phyloP scores from a whole-genome alignment of 2,797 vertebrate species.

The Capromys pilorides region DNA sequence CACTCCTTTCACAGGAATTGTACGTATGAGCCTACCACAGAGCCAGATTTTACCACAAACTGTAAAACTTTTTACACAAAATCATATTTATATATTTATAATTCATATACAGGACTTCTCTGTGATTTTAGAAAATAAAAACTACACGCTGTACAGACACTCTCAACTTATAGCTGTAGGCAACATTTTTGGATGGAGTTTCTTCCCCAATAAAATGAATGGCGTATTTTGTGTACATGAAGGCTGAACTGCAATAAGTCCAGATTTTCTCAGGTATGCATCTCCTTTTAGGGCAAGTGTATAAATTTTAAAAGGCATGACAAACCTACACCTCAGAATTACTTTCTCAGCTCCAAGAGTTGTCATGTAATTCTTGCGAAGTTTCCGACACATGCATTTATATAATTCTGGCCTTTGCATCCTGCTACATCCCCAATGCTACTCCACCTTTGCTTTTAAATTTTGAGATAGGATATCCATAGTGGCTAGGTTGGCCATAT shows the following conservation, averaged over 20 bases:
- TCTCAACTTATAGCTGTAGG: constrained; percentile 89
- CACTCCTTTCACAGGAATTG: constrained; percentile 92
- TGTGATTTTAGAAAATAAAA: constrained; percentile 91
- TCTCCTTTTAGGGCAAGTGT: constrained; percentile 84
- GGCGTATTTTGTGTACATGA: constrained; percentile 88
- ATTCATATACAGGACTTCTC: constrained; percentile 95
- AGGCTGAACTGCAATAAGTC: constrained; percentile 87
- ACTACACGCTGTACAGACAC: constrained; percentile 91
- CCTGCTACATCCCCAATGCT: neutral
- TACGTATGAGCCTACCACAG: constrained; percentile 88
- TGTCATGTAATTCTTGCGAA: constrained; percentile 71
- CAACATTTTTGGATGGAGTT: constrained; percentile 90
- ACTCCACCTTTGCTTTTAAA: neutral
- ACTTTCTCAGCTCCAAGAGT: constrained; percentile 76
- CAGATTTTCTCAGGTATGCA: constrained; percentile 80
- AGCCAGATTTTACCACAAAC: constrained; percentile 91
- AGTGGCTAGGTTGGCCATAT: neutral
- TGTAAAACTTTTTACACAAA: constrained; percentile 95
- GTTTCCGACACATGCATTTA: constrained; percentile 82
- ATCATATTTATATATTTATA: constrained; percentile 96
- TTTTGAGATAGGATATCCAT: neutral
- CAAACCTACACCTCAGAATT: constrained; percentile 77
- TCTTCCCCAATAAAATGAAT: constrained; percentile 86
- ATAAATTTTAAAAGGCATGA: constrained; percentile 83
- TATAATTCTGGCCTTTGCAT: neutral